A percentile compares a stretch with the other conserved stretches of the same genome.
Evolutionary conservation across 1,140 invertebrate species (phyloP).

Genomic region (Zophobas atratus): DNA sequence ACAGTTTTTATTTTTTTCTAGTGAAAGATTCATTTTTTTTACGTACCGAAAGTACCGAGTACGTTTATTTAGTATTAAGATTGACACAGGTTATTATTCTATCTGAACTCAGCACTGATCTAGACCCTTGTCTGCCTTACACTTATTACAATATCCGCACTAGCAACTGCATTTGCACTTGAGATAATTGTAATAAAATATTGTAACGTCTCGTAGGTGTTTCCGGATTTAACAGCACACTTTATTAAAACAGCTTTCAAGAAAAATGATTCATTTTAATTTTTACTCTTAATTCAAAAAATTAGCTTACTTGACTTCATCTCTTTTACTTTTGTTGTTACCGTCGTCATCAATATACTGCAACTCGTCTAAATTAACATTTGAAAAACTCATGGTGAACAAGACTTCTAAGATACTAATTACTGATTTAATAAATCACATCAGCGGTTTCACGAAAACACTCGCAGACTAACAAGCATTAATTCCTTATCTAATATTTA

Average conservation of each 20-base stretch:
- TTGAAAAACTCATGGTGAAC: conserved; percentile 33
- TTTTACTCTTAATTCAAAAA: not conserved
- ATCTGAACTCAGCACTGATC: conserved; percentile 33
- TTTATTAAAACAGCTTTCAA: not conserved
- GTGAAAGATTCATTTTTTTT: not conserved
- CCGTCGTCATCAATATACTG: conserved; percentile 42
- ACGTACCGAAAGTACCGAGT: not conserved
- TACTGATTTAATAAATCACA: conserved; percentile 43
- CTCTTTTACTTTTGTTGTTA: not conserved
- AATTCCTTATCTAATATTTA: conserved; percentile 49
- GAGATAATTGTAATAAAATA: not conserved
- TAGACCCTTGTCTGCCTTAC: conserved; percentile 22
- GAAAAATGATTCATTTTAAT: not conserved
- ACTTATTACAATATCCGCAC: conserved; percentile 37
- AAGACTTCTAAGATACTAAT: conserved; percentile 10
- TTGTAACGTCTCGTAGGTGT: conserved; percentile 10
- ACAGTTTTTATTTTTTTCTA: too few species aligned
- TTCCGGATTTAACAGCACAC: conserved; percentile 28
- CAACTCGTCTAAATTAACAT: conserved; percentile 28
- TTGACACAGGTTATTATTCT: conserved; percentile 24
- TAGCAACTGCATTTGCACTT: conserved; percentile 24
- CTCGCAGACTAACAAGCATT: conserved; percentile 39
- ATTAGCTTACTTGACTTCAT: not conserved
- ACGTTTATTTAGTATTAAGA: conserved; percentile 14
- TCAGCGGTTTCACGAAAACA: conserved; percentile 33